phyloP scores from a whole-genome alignment of 2,888 invertebrate species.

The Portevinia maculata region DNA sequence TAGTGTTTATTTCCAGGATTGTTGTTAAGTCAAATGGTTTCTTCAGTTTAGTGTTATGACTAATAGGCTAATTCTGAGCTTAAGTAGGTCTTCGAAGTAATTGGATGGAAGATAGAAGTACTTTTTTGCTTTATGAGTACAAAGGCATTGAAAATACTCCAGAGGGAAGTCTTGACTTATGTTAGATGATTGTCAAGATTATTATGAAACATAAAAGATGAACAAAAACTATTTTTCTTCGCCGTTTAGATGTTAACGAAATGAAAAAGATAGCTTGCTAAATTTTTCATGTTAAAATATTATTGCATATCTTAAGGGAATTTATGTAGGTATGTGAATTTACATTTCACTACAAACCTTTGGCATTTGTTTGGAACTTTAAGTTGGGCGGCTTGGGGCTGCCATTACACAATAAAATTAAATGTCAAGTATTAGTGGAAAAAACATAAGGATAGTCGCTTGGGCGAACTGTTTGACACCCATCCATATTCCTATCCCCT shows the following conservation, averaged over 20 bases:
- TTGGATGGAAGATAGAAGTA: constrained; percentile 35
- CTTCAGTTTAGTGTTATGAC: constrained; percentile 31
- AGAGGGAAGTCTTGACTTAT: background rate
- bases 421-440: too few species aligned
- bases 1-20: constrained; percentile 14
- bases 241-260: constrained; percentile 6
- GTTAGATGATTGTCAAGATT: constrained; percentile 11
- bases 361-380: too few species aligned
- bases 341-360: too few species aligned
- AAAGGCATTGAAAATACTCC: constrained; percentile 1
- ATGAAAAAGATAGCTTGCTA: background rate
- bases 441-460: too few species aligned
- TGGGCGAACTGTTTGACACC: too few species aligned
- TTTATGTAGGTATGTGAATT: background rate
- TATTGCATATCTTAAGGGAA: background rate
- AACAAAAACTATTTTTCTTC: constrained; percentile 7
- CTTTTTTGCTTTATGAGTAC: constrained; percentile 26
- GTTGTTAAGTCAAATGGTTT: background rate
- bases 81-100: constrained; percentile 7
- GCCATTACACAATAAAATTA: too few species aligned
- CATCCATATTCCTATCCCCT: too few species aligned
- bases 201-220: background rate
- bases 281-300: background rate
- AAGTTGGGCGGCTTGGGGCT: too few species aligned
- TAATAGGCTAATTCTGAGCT: constrained; percentile 28